These are phyloP conservation scores for Deilephila elpenor DNA, from an alignment of 2,888 invertebrate species.

Conservation along the genomic window DNA sequence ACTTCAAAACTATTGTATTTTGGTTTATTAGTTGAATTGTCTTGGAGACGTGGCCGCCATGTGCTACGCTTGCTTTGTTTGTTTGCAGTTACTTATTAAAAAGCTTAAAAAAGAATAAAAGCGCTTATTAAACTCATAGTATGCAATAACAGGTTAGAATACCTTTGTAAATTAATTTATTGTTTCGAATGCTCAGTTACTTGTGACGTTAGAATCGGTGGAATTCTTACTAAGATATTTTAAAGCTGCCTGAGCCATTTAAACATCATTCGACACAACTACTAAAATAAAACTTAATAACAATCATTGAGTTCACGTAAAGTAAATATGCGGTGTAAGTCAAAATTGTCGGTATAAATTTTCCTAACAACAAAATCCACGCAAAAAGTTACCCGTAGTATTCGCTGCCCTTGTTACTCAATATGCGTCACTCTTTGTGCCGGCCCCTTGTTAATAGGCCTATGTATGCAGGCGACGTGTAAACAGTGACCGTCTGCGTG, in stretches of 20 bases:
- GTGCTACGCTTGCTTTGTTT: not conserved
- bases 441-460: not conserved
- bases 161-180: too few relatives aligned
- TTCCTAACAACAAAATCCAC: not conserved
- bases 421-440: not conserved
- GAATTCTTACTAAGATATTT: too few relatives aligned
- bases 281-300: too few relatives aligned
- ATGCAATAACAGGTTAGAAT: too few relatives aligned
- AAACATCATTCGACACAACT: too few relatives aligned
- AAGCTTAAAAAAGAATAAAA: not conserved
- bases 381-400: not conserved
- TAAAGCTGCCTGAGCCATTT: too few relatives aligned
- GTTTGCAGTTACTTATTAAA: not conserved
- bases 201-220: too few relatives aligned
- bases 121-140: not conserved
- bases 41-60: not conserved
- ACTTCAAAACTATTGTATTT: constrained; percentile 38
- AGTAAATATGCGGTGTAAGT: too few relatives aligned
- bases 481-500: not conserved
- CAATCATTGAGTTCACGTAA: too few relatives aligned
- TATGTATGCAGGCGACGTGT: not conserved
- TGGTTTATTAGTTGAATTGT: constrained; percentile 29
- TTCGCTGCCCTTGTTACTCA: not conserved
- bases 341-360: too few relatives aligned
- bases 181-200: too few relatives aligned